Evolutionary conservation across 53 echinoderm and acorn worm species (phyloP), one percentile per base, ranked within the genome.

Genomic region (Hippasteria phrygiana): DNA sequence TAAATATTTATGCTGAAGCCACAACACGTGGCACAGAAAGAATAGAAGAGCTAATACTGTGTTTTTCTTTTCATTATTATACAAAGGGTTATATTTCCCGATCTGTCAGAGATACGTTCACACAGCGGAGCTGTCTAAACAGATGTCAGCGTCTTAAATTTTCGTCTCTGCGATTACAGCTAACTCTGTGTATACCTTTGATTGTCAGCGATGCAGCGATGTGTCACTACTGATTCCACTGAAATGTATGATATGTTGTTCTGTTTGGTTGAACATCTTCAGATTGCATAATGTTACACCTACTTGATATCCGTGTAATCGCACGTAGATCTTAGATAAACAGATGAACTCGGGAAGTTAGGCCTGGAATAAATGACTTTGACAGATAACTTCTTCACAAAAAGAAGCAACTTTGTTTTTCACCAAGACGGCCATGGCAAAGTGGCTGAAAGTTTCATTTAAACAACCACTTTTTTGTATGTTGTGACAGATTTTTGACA

Each of bases 1-100:
- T 78, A 78, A 78, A 78, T 78, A 78, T 78, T 78, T 78, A 78
- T 59, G 78, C 41, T 39, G 59, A 31, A 18, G 54, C 29, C 27
- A 16, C 32, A 76, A 53, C 54, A 76, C 76, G 53, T 53, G 76
- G 48, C 33, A 16, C 48, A 9, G 36, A 11, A 50, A 35, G 51
- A 32, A 43, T 13, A 1, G n/a, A n/a, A 26, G 26, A 59, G 8
- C 42, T 29, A 40, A 40, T 71, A 0, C 34, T 37, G 31, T 70
- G 16, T 70, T 26, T 27, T 65, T 12, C 12, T 65, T 11, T 33
- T 33, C 31, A 14, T 5, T 72, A 11, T 41, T 43, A 41, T 45
- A 46, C n/a, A 20, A 37, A 2, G 55, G 36, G 56, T 55, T 56
- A 37, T 39, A 56, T 78, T 78, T 78, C 56, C 22, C 59, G 39